Evolutionary conservation across 2,113 vertebrate species (phyloP).

Genomic region (Marmota flaviventris): DNA sequence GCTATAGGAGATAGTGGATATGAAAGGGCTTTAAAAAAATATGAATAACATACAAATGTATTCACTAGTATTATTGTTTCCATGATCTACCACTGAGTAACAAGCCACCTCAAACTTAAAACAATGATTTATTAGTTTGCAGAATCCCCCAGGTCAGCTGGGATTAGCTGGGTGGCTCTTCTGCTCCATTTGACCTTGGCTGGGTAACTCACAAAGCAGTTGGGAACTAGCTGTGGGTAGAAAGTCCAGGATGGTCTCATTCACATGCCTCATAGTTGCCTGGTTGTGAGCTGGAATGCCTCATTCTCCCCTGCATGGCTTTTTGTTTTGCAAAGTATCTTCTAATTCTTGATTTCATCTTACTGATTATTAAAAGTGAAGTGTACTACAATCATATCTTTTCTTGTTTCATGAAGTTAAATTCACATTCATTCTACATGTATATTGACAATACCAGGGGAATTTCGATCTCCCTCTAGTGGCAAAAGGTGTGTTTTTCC

Average conservation of each 20-base stretch:
- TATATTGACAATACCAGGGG: conserved; percentile 47
- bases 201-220: neutral
- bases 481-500: conserved; percentile 40
- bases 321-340: neutral
- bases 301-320: neutral
- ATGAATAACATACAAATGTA: neutral
- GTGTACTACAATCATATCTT: neutral
- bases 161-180: neutral
- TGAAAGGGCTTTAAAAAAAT: conserved; percentile 55
- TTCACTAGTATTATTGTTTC: conserved; percentile 34
- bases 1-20: neutral
- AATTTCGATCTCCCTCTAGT: conserved; percentile 85
- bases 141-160: neutral
- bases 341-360: conserved; percentile 2
- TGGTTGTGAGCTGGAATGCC: neutral
- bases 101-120: neutral
- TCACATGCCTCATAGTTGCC: neutral
- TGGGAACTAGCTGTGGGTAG: neutral
- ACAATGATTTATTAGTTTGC: neutral
- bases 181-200: neutral
- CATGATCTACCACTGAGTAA: neutral
- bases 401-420: conserved; percentile 60
- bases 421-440: neutral
- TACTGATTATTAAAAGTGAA: conserved; percentile 39
- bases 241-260: neutral